Conservation (phyloP, 2,113 vertebrate species). For the Manacus vitellinus region DNA sequence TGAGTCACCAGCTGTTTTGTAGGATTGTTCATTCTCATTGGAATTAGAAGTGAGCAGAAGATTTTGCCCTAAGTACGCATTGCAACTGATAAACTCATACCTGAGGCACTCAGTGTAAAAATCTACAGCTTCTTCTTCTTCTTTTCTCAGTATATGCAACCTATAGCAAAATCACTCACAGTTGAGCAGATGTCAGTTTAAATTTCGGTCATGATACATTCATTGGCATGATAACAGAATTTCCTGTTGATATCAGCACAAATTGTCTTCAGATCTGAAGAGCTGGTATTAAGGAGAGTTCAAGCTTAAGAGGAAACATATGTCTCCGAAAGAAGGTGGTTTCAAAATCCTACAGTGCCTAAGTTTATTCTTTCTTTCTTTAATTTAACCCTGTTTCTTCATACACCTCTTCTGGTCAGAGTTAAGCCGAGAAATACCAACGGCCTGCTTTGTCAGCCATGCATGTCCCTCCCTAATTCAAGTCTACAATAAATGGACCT, state of each 20-base stretch:
- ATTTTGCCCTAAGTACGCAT: neutral
- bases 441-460: neutral
- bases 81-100: neutral
- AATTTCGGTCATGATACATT: neutral
- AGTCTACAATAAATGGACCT: neutral
- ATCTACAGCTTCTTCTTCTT: neutral
- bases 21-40: neutral
- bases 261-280: neutral
- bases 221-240: neutral
- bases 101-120: neutral
- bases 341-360: neutral
- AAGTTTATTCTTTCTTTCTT: neutral
- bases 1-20: neutral
- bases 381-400: neutral
- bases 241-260: conserved; percentile 19
- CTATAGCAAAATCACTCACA: neutral
- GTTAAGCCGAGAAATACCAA: neutral
- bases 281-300: neutral
- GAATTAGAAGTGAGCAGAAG: neutral
- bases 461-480: neutral
- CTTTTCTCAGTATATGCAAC: neutral
- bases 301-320: conserved; percentile 2
- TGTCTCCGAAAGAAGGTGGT: neutral
- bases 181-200: neutral
- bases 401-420: neutral